Percentiles rank a stretch among this genome's conserved stretches.
Conservation (phyloP, 2,888 invertebrate genomes). For the Caenorhabditis sp. region DNA sequence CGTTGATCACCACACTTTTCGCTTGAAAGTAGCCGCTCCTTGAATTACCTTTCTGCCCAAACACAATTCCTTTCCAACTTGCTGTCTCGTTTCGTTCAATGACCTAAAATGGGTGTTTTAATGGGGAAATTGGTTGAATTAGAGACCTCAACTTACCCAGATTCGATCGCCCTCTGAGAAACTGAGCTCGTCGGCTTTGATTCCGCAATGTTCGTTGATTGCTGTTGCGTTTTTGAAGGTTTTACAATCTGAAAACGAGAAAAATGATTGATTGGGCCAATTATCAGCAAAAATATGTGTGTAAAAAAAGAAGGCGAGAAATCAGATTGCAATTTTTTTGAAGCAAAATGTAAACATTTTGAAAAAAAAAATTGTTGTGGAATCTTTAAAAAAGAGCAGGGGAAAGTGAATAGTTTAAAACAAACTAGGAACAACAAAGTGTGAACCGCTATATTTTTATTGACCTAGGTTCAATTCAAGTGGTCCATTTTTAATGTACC, state of each 20-base stretch:
- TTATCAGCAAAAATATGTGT: not conserved
- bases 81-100: constrained; percentile 42
- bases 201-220: constrained; percentile 71
- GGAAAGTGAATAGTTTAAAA: no score
- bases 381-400: no score
- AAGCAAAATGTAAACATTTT: no score
- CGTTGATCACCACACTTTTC: constrained; percentile 29
- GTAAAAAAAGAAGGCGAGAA: no score
- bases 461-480: no score
- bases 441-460: no score
- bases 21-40: constrained; percentile 73
- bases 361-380: no score
- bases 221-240: constrained; percentile 72
- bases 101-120: constrained; percentile 23
- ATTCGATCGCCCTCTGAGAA: constrained; percentile 73
- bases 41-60: constrained; percentile 71
- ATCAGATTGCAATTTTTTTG: no score
- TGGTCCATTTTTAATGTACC: no score
- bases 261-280: not conserved
- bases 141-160: constrained; percentile 71
- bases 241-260: constrained; percentile 71
- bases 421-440: no score
- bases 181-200: constrained; percentile 71
- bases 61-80: constrained; percentile 72
- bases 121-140: not conserved